Percentiles rank a stretch among this genome's conserved stretches.
Conservation (phyloP, 2,888 invertebrate genomes). For the Acheta domesticus region DNA sequence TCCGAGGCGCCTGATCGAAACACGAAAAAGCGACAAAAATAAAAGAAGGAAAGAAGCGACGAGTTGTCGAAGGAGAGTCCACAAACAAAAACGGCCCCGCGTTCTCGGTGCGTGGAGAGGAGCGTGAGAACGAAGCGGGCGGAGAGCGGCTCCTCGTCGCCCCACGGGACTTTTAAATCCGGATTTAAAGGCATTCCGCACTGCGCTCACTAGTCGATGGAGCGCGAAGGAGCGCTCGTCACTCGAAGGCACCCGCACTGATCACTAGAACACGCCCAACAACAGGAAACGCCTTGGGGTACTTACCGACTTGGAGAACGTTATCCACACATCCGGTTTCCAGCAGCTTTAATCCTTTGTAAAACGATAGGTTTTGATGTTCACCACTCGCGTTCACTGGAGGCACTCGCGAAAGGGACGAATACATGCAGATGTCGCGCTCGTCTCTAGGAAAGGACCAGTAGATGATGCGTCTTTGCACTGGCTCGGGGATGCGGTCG, state of each 20-base stretch:
- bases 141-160: neutral
- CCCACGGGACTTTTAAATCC: neutral
- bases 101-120: too few species aligned
- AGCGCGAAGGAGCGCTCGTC: neutral
- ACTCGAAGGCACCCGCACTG: too few species aligned
- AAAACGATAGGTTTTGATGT: conserved; percentile 73
- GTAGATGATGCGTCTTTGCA: conserved; percentile 80
- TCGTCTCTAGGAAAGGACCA: conserved; percentile 88
- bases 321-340: conserved; percentile 79
- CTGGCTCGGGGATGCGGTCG: conserved; percentile 83
- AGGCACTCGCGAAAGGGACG: conserved; percentile 64
- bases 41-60: too few species aligned
- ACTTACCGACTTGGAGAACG: conserved; percentile 87
- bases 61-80: too few species aligned
- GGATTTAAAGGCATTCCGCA: neutral
- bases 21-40: too few species aligned
- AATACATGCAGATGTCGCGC: conserved; percentile 86
- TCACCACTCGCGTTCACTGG: conserved; percentile 56
- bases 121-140: neutral
- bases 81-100: too few species aligned
- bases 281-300: neutral
- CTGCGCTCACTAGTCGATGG: neutral
- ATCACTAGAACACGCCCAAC: too few species aligned
- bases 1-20: too few species aligned
- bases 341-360: conserved; percentile 78